Conservation (phyloP, 2,113 vertebrate species). For the Lampris megalopsis region DNA sequence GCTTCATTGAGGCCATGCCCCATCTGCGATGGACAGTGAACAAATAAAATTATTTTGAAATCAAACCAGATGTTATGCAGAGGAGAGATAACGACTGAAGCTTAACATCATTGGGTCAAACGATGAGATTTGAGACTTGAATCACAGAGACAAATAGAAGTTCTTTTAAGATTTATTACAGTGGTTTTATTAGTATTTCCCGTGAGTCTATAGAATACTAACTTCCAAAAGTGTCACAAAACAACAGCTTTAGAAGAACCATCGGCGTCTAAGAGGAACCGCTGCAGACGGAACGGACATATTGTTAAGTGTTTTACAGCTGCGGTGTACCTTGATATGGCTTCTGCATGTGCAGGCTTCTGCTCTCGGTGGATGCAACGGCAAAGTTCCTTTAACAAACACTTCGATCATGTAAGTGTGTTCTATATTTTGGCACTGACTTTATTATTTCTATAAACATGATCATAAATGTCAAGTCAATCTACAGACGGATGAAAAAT, state of each 20-base stretch:
- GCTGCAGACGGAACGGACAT: too few species aligned
- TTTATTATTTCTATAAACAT: too few species aligned
- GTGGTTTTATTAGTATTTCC: constrained; percentile 14
- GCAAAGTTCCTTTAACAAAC: too few species aligned
- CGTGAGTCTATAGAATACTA: neutral
- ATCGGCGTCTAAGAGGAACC: too few species aligned
- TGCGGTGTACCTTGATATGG: too few species aligned
- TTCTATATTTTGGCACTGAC: too few species aligned
- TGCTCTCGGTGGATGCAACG: too few species aligned
- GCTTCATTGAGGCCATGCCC: constrained; percentile 23
- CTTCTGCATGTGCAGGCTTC: too few species aligned
- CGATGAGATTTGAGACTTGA: constrained; percentile 30
- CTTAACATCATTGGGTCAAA: constrained; percentile 14
- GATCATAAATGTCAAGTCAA: too few species aligned
- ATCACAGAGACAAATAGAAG: constrained; percentile 63
- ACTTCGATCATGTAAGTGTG: too few species aligned
- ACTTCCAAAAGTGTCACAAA: neutral
- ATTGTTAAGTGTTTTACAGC: too few species aligned
- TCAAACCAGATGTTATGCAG: neutral
- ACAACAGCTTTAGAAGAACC: neutral
- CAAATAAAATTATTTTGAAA: constrained; percentile 5
- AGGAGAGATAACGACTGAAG: constrained; percentile 22
- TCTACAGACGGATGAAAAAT: too few species aligned
- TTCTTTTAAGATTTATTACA: constrained; percentile 47
- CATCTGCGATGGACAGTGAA: constrained; percentile 4